phyloP scores from a whole-genome alignment of 2,797 vertebrate genomes.

The Lophotriccus pileatus region DNA sequence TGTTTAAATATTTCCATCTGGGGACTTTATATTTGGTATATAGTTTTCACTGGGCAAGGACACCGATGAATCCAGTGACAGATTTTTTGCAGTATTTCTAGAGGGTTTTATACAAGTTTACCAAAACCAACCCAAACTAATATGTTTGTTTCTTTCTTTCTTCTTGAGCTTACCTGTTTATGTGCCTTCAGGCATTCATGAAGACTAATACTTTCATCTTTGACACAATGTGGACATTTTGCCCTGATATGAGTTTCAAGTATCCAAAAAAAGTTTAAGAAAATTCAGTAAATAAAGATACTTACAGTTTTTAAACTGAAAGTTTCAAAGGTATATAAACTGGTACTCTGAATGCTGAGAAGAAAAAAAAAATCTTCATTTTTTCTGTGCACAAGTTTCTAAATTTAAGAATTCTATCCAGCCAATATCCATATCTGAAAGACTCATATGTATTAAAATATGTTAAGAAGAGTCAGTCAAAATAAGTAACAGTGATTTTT shows the following conservation, averaged over 20 bases:
- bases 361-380: background rate
- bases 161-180: background rate
- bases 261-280: background rate
- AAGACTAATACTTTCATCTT: background rate
- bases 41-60: background rate
- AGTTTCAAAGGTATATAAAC: background rate
- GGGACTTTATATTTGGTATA: background rate
- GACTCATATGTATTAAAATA: background rate
- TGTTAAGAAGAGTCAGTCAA: background rate
- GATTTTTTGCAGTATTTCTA: background rate
- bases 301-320: background rate
- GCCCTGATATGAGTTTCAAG: background rate
- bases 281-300: background rate
- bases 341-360: background rate
- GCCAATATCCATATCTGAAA: background rate
- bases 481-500: background rate
- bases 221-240: background rate
- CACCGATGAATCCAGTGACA: background rate
- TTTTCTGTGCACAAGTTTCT: background rate
- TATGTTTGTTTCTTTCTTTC: background rate
- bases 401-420: background rate
- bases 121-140: background rate
- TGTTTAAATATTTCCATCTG: background rate
- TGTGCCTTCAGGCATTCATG: background rate
- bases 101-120: background rate